Evolutionary conservation across 1,140 invertebrate species (phyloP), one percentile per base, ranked within the genome.

Genomic region (Subanguina moxae): DNA sequence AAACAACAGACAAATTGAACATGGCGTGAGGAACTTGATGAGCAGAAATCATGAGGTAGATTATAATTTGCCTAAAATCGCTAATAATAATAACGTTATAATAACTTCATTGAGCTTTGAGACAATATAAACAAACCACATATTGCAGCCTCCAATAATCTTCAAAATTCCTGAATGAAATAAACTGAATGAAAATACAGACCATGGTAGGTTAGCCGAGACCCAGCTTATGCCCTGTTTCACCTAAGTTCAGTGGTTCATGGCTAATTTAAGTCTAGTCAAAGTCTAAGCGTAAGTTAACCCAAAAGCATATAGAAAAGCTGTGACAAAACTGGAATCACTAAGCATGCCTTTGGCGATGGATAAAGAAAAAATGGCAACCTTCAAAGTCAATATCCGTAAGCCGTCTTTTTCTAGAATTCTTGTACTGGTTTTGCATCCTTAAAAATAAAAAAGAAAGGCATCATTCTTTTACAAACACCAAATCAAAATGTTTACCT

Each of bases 351-450:
- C 17, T 15, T 21, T 5, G 21, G 21, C 17, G 3, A 7, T 15
- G 17, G 17, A 23, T 58, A 19, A 8, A 58, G 32, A 56, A 56
- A 15, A 32, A 0, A 8, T 19, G n/a, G n/a, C n/a, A 64, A 66
- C 72, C 78, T 66, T 77, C 76, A 70, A 77, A 77, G 32, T 77
- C 76, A 56, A 77, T 79, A 61, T 77, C 76, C 0, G 76, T 77
- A 19, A 77, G 43, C 21, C 73, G 58, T 21, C 72, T 59, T 46
- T 65, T 67, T 15, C 68, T 27, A 13, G 63, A n/a, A 38, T 74
- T 68, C 25, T 61, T 76, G 69, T 76, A 76, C 45, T 71, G 72
- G 19, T 69, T 74, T 46, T 76, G 75, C 42, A 76, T 73, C 27
- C 59, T 38, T 5, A 38, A 38, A 38, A n/a, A n/a, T n/a, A n/a